Evolutionary conservation across 2,113 vertebrate species (phyloP).

Genomic region (Rhinolophus ferrumequinum): DNA sequence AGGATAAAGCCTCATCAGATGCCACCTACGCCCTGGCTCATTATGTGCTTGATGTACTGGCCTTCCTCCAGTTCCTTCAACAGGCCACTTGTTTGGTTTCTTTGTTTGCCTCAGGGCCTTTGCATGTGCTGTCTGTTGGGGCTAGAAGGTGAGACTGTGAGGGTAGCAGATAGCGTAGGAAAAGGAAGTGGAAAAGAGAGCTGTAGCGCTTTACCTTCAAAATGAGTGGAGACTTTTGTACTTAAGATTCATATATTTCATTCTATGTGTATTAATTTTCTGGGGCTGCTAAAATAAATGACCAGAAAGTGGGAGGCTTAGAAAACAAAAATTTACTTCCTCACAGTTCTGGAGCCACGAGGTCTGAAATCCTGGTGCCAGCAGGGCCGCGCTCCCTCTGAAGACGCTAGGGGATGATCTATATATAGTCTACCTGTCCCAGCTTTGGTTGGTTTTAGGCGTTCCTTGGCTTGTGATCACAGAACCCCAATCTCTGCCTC

Average conservation of each 20-base stretch:
- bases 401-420: not conserved
- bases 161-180: not conserved
- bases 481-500: not conserved
- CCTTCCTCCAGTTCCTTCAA: not conserved
- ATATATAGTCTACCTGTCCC: rapidly evolving
- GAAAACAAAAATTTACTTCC: not conserved
- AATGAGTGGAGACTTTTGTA: not conserved
- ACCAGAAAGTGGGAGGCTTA: not conserved
- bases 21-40: not conserved
- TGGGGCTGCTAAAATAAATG: not conserved
- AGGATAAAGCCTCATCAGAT: not conserved
- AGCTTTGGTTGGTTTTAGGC: not conserved
- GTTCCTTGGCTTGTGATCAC: not conserved
- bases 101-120: not conserved
- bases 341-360: not conserved
- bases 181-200: not conserved
- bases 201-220: not conserved
- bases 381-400: not conserved
- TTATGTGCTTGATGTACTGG: not conserved
- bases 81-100: not conserved
- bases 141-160: not conserved
- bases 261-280: not conserved
- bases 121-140: not conserved
- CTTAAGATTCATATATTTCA: not conserved
- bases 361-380: not conserved